Base-by-base conservation (phyloP, 2,113 vertebrate species). In the Osmerus mordax region DNA sequence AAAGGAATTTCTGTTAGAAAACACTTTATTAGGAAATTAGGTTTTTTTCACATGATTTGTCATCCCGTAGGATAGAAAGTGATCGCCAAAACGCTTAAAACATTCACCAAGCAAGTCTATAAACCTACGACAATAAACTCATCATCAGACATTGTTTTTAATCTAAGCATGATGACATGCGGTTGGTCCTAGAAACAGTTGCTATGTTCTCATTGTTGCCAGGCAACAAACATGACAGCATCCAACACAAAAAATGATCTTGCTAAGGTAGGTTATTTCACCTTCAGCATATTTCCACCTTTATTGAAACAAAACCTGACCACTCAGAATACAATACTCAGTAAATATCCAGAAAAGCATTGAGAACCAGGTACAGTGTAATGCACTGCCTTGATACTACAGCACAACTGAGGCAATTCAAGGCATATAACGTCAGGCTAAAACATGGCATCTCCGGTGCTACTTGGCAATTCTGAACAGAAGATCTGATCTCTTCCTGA, bases 21-120 rank as follows among this genome's bases (percentile, higher is more conserved):
- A 89, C 83, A 88, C 84, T 90, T 87, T 91, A 89, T 82, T 90
- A 81, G 87, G 82, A 88, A 87, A 87, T 91, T 84, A 16, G 56
- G 61, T 74, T 79, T 76, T 81, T 79, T 55, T 86, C 80, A 90
- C 87, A 87, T 81, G 56, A 83, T 83, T 84, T 84, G 23, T 71
- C 75, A 76, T 81, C 80, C 82, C 75, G 74, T 71, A 83, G 76
- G 77, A 19, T 80, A 78, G 32, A 75, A 66, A 51, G 65, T 70
- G 73, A 74, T 71, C 18, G 62, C 83, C 81, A 72, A 32, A 60
- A 56, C 80, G 77, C 85, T 77, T 83, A 47, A 70, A 47, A 87
- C 83, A 87, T 87, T 87, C 87, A 87, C 63, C 59, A 25, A 68
- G 81, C 59, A 28, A 68, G 81, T 73, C 78, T 71, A 83, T 67